A percentile compares a stretch with the other conserved stretches of the same genome.
These are phyloP conservation scores for Calameuta pallipes DNA, from an alignment of 2,888 invertebrate species.

Conservation along the genomic window DNA sequence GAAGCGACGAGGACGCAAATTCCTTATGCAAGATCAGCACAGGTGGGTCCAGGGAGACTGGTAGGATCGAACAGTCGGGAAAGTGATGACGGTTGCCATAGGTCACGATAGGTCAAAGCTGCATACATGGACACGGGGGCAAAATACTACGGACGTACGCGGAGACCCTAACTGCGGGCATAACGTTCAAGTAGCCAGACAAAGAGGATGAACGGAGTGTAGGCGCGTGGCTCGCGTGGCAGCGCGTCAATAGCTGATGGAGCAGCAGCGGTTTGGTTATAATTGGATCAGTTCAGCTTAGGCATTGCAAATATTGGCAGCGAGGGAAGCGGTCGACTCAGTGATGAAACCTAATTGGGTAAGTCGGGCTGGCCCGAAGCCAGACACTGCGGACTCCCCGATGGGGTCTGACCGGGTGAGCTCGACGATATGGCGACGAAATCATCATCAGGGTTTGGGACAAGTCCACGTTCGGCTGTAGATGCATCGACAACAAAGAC, in stretches of 20 bases:
- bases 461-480: not conserved
- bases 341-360: slow-evolving; percentile 66
- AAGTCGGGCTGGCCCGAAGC: slow-evolving; percentile 61
- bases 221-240: slow-evolving; percentile 25
- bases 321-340: slow-evolving; percentile 56
- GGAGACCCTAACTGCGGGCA: not conserved
- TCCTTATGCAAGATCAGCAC: not conserved
- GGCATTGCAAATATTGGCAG: slow-evolving; percentile 65
- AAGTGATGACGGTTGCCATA: too few species aligned
- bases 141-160: not conserved
- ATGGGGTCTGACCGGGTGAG: not conserved
- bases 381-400: slow-evolving; percentile 31
- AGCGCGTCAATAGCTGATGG: slow-evolving; percentile 48
- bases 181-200: not conserved
- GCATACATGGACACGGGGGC: not conserved
- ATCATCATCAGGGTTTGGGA: not conserved
- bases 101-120: not conserved
- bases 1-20: not conserved
- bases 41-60: not conserved
- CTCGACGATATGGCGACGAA: slow-evolving; percentile 20
- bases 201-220: slow-evolving; percentile 18
- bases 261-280: slow-evolving; percentile 50
- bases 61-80: not conserved
- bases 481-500: not conserved
- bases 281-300: slow-evolving; percentile 58